Base-by-base conservation (phyloP, 2,797 vertebrate species). In the Helarctos malayanus region DNA sequence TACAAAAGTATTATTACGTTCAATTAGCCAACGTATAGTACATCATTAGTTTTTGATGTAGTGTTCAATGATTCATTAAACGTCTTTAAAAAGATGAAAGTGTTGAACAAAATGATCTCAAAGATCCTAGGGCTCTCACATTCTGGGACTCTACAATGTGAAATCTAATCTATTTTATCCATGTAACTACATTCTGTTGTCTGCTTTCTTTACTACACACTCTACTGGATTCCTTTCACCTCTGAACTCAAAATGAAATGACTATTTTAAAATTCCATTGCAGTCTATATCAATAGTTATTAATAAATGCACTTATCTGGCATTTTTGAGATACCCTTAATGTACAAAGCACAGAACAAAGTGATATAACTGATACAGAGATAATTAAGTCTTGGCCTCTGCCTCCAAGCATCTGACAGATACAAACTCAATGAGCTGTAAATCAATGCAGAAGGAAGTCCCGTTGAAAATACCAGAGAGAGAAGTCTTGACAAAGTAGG, bases 241-340 rank as follows among this genome's bases (percentile, higher is more conserved):
- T 59, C 69, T 91, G 15, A 87, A 93, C 25, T 47, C 14, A 92
- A 71, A 94, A 88, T 79, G n/a, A 95, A 94, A 73, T 32, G 63
- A 73, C n/a, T 15, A 61, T 91, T 95, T 69, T 81, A 92, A 76
- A 61, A 76, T 25, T 69, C 14, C 29, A 52, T 88, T 75, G n/a
- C 4, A 76, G 7, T 85, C 38, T 81, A 13, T 57, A 83, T 68
- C n/a, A 54, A 78, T 91, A 95, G 41, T 63, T 91, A 38, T 49
- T 65, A 93, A 41, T 63, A 94, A 79, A 91, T 79, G 21, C 21
- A 79, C 21, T 95, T 63, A 2, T 7, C 27, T 25, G 41, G 45
- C 57, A 87, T 80, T 79, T 90, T 82, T 63, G n/a, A 83, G 61
- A 88, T 93, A 61, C 12, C 27, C 11, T 68, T 85, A 69, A 54